phyloP scores from a whole-genome alignment of 2,113 vertebrate species.

The Menidia beryllina region DNA sequence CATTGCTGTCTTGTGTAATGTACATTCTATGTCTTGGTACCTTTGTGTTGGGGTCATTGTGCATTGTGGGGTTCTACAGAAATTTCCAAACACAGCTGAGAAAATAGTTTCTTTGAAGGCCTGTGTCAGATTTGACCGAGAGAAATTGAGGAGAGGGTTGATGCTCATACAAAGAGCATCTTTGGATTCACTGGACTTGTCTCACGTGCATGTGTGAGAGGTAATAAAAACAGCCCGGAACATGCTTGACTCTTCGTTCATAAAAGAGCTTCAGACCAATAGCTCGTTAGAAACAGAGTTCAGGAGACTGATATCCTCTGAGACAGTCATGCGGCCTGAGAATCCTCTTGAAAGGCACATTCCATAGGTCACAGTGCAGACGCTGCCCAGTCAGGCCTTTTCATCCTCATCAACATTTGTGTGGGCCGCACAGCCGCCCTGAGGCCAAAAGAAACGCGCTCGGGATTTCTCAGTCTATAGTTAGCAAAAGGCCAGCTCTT shows the following conservation, averaged over 20 bases:
- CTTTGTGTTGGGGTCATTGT: not conserved
- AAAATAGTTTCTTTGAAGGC: not conserved
- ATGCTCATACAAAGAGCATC: not conserved
- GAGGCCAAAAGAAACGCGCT: slow-evolving; percentile 65
- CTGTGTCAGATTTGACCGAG: not conserved
- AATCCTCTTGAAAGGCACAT: slow-evolving; percentile 72
- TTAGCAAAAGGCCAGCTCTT: slow-evolving; percentile 69
- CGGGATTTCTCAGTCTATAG: slow-evolving; percentile 68
- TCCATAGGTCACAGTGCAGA: slow-evolving; percentile 74
- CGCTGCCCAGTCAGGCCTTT: slow-evolving; percentile 56
- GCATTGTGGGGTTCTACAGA: slow-evolving; percentile 1
- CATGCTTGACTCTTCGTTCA: slow-evolving; percentile 13
- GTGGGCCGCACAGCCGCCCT: slow-evolving; percentile 62
- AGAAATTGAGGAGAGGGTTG: not conserved
- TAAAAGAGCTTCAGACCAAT: slow-evolving; percentile 27
- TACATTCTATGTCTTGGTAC: slow-evolving; percentile 15
- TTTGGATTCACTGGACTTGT: not conserved
- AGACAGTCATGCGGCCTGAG: slow-evolving; percentile 53
- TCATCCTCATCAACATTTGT: slow-evolving; percentile 79
- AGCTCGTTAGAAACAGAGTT: slow-evolving; percentile 33
- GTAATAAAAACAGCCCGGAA: not conserved
- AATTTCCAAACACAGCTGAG: not conserved
- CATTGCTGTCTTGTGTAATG: slow-evolving; percentile 36
- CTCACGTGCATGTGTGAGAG: not conserved
- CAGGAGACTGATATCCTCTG: slow-evolving; percentile 40